These are phyloP conservation scores for Chaetops frenatus DNA, from an alignment of 2,113 vertebrate genomes.

Conservation along the genomic window DNA sequence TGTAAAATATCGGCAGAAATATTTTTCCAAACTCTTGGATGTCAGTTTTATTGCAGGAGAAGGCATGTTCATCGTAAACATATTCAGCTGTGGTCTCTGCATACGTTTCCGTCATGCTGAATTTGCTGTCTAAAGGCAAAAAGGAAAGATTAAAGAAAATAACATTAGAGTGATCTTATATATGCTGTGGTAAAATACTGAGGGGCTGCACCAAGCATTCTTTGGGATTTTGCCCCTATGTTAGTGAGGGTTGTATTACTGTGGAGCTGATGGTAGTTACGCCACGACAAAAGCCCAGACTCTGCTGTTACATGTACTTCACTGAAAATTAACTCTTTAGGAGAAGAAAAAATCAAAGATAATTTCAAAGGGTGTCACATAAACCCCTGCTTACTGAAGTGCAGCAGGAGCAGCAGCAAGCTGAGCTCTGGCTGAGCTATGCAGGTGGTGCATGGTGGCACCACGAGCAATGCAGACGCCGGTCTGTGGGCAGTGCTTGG, in stretches of 20 bases:
- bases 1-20: constrained; percentile 66
- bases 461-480: neutral
- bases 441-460: neutral
- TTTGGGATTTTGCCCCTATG: neutral
- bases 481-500: neutral
- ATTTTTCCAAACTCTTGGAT: constrained; percentile 51
- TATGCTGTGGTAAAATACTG: neutral
- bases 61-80: neutral
- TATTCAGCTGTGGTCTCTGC: neutral
- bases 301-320: neutral
- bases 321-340: neutral
- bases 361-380: neutral
- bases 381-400: neutral
- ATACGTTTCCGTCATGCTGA: constrained; percentile 41
- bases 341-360: neutral
- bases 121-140: neutral
- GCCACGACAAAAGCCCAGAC: neutral
- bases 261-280: neutral
- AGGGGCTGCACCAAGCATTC: accelerated
- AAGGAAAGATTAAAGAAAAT: neutral
- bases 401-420: neutral
- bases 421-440: neutral
- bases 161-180: neutral
- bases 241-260: neutral
- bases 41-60: constrained; percentile 40